Conservation (phyloP, 2,888 invertebrate species). For the Petrolisthes manimaculis region DNA sequence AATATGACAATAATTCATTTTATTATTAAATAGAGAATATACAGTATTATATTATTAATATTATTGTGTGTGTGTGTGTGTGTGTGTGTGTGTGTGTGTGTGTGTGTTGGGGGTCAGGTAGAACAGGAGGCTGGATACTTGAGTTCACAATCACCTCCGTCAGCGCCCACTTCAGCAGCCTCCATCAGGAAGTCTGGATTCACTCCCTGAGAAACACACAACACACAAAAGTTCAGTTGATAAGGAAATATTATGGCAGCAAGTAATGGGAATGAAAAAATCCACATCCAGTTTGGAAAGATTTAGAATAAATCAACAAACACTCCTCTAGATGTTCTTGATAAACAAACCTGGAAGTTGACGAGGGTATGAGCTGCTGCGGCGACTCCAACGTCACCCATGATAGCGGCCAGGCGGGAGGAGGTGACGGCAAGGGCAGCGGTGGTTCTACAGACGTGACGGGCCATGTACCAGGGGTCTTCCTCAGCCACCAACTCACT, state of each 20-base stretch:
- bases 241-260: no score
- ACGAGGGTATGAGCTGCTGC: constrained; percentile 46
- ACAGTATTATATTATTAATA: no score
- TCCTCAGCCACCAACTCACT: constrained; percentile 33
- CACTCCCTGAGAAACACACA: constrained; percentile 29
- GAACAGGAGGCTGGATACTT: neutral
- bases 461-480: constrained; percentile 40
- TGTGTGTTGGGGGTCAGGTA: no score
- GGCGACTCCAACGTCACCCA: constrained; percentile 29
- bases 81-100: no score
- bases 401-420: constrained; percentile 44
- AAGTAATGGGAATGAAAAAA: no score
- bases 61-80: no score
- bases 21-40: no score
- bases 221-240: neutral
- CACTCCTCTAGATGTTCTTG: neutral
- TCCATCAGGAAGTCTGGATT: constrained; percentile 35
- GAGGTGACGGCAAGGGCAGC: neutral
- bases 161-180: constrained; percentile 38
- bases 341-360: constrained; percentile 38
- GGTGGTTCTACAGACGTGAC: constrained; percentile 39
- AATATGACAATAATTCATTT: neutral
- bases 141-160: constrained; percentile 25
- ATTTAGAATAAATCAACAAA: neutral
- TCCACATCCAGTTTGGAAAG: neutral